Evolutionary conservation across 2,113 vertebrate genomes (phyloP).

Genomic region (Cariama cristata): DNA sequence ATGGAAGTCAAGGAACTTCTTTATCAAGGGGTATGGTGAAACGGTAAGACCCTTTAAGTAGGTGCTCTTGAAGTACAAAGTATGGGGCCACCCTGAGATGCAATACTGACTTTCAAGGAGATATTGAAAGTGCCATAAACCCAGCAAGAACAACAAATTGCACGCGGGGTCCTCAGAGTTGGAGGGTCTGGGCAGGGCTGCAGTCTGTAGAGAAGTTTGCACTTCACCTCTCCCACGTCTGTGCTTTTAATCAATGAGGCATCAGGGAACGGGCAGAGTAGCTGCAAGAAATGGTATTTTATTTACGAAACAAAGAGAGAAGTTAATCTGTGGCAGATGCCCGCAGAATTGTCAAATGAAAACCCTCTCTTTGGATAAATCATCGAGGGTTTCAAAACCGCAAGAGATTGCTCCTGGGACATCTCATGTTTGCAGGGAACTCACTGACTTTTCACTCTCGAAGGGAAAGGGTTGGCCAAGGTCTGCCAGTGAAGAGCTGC

Average conservation of each 20-base stretch:
- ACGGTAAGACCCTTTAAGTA: background rate
- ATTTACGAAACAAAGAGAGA: constrained; percentile 3
- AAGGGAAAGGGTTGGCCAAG: background rate
- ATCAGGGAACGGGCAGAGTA: background rate
- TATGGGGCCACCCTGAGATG: background rate
- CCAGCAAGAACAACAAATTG: background rate
- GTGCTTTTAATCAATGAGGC: background rate
- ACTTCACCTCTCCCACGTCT: background rate
- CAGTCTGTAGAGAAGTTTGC: background rate
- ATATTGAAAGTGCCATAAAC: background rate
- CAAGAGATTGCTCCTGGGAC: background rate
- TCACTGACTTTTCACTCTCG: background rate
- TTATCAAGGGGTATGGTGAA: background rate
- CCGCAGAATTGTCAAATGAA: background rate
- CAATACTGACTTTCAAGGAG: background rate
- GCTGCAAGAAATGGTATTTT: background rate
- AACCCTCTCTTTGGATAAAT: background rate
- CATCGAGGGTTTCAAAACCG: background rate
- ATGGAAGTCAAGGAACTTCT: background rate
- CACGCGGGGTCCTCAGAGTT: background rate
- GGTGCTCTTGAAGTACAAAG: background rate
- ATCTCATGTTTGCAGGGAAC: background rate
- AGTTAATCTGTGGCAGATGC: constrained; percentile 15
- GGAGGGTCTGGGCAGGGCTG: rapidly evolving
- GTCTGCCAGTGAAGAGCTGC: background rate